These are phyloP conservation scores for Aphrophora alni DNA, from an alignment of 2,888 invertebrate species.

Conservation along the genomic window DNA sequence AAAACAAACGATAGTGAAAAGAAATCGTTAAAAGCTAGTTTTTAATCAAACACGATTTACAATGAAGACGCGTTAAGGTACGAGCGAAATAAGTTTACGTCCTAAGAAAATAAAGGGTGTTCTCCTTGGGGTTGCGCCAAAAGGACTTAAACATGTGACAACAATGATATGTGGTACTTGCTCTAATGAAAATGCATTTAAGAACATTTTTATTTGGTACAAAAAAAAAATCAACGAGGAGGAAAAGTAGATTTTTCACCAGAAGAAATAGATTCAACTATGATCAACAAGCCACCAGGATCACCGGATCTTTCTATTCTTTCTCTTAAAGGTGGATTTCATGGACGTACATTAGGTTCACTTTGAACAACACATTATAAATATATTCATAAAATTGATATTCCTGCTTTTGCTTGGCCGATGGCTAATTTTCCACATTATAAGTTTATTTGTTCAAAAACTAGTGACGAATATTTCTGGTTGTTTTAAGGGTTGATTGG, in stretches of 20 bases:
- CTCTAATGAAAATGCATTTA: constrained; percentile 96
- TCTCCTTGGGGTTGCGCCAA: constrained; percentile 86
- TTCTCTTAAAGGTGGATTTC: constrained; percentile 86
- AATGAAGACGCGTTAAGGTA: too few relatives aligned
- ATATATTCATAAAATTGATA: constrained; percentile 93
- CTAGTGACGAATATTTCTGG: too few relatives aligned
- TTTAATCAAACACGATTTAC: too few relatives aligned
- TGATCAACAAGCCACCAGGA: constrained; percentile 87
- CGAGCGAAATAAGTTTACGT: too few relatives aligned
- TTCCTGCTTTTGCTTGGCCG: constrained; percentile 96
- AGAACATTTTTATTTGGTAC: constrained; percentile 91
- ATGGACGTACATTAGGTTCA: constrained; percentile 91
- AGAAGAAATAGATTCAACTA: constrained; percentile 80
- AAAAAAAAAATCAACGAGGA: constrained; percentile 75
- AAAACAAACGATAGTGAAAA: too few relatives aligned
- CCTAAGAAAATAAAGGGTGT: too few relatives aligned
- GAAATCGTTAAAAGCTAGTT: too few relatives aligned
- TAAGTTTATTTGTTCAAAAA: too few relatives aligned
- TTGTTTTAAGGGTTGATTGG: too few relatives aligned
- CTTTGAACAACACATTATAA: constrained; percentile 92
- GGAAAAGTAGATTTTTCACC: constrained; percentile 70
- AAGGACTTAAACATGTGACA: constrained; percentile 76
- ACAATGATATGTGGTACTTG: constrained; percentile 99
- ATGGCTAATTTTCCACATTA: constrained; percentile 89
- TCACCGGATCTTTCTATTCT: constrained; percentile 81